A percentile compares a stretch with the other conserved stretches of the same genome.
phyloP scores from a whole-genome alignment of 2,113 vertebrate genomes.

The Trematocara stigmaticum region DNA sequence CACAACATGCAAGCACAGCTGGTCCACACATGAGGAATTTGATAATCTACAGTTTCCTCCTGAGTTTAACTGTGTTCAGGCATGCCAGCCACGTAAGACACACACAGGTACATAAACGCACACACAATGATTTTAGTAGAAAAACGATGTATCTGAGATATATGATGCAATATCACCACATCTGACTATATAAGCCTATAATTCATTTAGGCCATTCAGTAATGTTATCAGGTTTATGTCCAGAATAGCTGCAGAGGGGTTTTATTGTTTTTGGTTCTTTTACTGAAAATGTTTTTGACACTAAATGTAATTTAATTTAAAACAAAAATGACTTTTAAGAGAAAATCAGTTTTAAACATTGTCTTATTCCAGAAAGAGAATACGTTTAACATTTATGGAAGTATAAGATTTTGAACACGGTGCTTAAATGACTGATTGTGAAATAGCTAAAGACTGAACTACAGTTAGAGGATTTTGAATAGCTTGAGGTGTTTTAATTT shows the following conservation, averaged over 20 bases:
- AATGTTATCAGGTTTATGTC: background rate
- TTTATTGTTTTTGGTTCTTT: background rate
- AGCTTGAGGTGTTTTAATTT: background rate
- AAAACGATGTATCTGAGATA: background rate
- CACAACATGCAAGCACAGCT: constrained; percentile 48
- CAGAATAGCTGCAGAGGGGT: background rate
- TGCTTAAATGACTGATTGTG: background rate
- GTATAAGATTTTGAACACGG: background rate
- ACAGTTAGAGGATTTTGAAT: background rate
- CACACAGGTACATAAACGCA: background rate
- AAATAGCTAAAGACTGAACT: background rate
- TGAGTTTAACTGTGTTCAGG: constrained; percentile 41
- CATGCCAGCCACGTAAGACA: constrained; percentile 20
- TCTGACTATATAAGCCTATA: background rate
- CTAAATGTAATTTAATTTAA: background rate
- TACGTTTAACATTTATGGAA: background rate
- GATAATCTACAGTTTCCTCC: constrained; percentile 61
- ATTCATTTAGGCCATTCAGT: background rate
- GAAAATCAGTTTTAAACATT: background rate
- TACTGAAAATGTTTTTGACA: background rate
- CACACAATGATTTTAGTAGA: background rate
- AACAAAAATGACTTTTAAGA: background rate
- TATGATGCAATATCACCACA: background rate
- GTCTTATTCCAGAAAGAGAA: background rate
- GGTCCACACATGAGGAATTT: constrained; percentile 64